Conservation (phyloP, 2,113 vertebrate genomes). For the Phaetusa simplex region DNA sequence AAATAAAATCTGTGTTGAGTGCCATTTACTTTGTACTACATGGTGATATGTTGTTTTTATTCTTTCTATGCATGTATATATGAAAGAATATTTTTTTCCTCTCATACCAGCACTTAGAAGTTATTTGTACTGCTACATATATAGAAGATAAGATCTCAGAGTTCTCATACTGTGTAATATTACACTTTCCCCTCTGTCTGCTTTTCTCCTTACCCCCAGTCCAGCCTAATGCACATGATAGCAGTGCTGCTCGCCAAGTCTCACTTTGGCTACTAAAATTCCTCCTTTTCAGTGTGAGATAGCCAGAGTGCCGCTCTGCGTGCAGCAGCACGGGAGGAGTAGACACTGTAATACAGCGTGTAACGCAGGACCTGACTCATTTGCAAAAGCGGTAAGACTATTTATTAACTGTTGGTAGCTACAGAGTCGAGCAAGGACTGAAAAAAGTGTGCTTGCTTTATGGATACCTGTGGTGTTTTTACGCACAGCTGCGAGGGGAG, state of each 20-base stretch:
- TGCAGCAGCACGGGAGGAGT: not conserved
- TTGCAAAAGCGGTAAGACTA: not conserved
- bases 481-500: not conserved
- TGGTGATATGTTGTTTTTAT: not conserved
- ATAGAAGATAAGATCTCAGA: not conserved
- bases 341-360: not conserved
- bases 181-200: not conserved
- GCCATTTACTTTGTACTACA: not conserved
- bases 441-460: not conserved
- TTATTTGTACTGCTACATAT: not conserved
- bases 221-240: not conserved
- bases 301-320: not conserved
- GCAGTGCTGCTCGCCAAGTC: not conserved
- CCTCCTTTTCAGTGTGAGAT: not conserved
- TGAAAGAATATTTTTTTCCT: not conserved
- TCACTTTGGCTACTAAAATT: not conserved
- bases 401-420: not conserved
- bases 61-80: not conserved
- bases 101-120: not conserved
- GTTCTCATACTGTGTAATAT: not conserved
- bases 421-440: not conserved
- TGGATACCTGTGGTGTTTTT: not conserved
- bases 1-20: not conserved
- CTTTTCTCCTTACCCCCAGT: not conserved
- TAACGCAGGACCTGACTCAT: not conserved